These are phyloP conservation scores for Antitype chi DNA, from an alignment of 2,888 invertebrate genomes.

Conservation along the genomic window DNA sequence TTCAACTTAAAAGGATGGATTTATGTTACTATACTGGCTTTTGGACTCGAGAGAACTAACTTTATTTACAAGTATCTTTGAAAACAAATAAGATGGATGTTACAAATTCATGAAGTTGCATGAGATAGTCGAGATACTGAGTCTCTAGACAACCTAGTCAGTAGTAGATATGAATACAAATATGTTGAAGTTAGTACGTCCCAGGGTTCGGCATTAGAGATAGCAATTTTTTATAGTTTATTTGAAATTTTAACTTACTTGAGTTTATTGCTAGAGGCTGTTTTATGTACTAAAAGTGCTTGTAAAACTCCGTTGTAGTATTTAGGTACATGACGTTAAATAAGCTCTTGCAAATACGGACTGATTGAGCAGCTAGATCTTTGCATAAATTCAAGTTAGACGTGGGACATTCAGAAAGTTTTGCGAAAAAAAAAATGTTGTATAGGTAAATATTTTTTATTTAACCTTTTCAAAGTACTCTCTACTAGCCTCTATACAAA, in stretches of 20 bases:
- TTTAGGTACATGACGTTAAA: not conserved
- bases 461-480: too few relatives aligned
- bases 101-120: slow-evolving; percentile 78
- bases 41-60: slow-evolving; percentile 77
- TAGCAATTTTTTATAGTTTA: slow-evolving; percentile 39
- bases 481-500: too few relatives aligned
- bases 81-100: slow-evolving; percentile 78
- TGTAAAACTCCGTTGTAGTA: not conserved
- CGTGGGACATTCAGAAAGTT: too few relatives aligned
- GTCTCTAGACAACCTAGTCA: slow-evolving; percentile 65
- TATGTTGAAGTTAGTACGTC: slow-evolving; percentile 48
- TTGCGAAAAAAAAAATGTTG: too few relatives aligned
- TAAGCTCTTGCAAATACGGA: not conserved
- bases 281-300: not conserved
- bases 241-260: slow-evolving; percentile 26
- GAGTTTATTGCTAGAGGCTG: slow-evolving; percentile 23
- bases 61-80: slow-evolving; percentile 80
- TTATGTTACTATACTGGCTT: slow-evolving; percentile 81
- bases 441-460: too few relatives aligned
- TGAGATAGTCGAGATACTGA: slow-evolving; percentile 65
- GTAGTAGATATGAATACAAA: slow-evolving; percentile 68
- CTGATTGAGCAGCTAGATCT: not conserved
- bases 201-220: slow-evolving; percentile 38
- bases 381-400: not conserved
- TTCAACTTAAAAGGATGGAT: slow-evolving; percentile 84